phyloP scores from a whole-genome alignment of 2,797 vertebrate genomes.

The Muscicapa striata region DNA sequence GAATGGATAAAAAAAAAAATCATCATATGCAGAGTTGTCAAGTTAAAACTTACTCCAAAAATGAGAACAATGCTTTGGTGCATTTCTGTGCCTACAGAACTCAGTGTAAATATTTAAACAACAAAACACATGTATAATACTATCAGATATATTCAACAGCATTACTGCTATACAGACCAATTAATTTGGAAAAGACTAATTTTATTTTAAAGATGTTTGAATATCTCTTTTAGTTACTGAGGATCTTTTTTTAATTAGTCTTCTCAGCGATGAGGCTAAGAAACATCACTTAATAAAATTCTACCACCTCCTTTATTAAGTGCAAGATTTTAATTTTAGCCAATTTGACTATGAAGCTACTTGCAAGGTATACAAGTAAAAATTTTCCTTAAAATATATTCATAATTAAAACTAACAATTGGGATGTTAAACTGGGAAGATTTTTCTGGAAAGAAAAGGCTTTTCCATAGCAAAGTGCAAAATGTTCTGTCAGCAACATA shows the following conservation, averaged over 20 bases:
- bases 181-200: neutral
- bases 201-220: neutral
- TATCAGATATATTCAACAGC: neutral
- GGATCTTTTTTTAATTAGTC: neutral
- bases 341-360: constrained; percentile 1
- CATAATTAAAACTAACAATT: constrained; percentile 3
- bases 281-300: neutral
- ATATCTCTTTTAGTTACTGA: neutral
- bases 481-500: neutral
- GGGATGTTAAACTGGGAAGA: neutral
- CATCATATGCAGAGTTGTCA: neutral
- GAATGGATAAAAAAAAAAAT: neutral
- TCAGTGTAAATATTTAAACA: neutral
- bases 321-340: neutral
- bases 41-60: neutral
- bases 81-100: neutral
- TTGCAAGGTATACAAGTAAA: constrained; percentile 1
- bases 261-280: neutral
- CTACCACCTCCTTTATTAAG: neutral
- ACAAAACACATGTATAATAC: neutral
- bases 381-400: constrained; percentile 14
- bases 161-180: neutral
- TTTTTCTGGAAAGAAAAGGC: neutral
- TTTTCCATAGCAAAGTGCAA: constrained; percentile 45
- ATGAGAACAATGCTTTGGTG: neutral